These are phyloP conservation scores for Lanius ludovicianus DNA, from an alignment of 2,113 vertebrate genomes.

Conservation along the genomic window DNA sequence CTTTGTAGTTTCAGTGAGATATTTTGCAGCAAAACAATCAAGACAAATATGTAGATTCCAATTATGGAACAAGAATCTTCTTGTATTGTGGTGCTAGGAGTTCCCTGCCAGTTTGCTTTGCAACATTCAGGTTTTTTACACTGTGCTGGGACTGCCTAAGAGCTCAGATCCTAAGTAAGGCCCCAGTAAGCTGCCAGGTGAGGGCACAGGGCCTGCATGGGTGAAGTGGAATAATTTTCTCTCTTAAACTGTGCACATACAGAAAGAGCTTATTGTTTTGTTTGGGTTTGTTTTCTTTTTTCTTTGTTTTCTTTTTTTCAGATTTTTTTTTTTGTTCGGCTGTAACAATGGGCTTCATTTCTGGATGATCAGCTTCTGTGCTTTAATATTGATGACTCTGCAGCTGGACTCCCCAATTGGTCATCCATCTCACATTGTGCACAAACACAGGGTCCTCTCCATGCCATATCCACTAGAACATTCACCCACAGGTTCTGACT, in stretches of 20 bases:
- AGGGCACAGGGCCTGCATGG: not conserved
- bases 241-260: not conserved
- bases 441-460: not conserved
- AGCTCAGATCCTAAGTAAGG: not conserved
- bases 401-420: not conserved
- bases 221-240: not conserved
- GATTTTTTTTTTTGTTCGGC: not conserved
- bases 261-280: not conserved
- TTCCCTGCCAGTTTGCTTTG: not conserved
- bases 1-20: slow-evolving; percentile 14
- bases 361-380: not conserved
- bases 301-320: not conserved
- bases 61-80: slow-evolving; percentile 18
- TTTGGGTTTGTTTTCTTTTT: not conserved
- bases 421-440: not conserved
- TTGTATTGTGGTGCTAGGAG: not conserved
- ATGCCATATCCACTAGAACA: not conserved
- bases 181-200: not conserved
- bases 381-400: not conserved
- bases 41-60: slow-evolving; percentile 9
- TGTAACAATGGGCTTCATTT: not conserved
- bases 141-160: not conserved
- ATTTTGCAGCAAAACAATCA: not conserved
- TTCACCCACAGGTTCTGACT: not conserved
- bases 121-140: not conserved